Conservation (phyloP, 2,888 invertebrate genomes). For the Acanthoscelides obtectus region DNA sequence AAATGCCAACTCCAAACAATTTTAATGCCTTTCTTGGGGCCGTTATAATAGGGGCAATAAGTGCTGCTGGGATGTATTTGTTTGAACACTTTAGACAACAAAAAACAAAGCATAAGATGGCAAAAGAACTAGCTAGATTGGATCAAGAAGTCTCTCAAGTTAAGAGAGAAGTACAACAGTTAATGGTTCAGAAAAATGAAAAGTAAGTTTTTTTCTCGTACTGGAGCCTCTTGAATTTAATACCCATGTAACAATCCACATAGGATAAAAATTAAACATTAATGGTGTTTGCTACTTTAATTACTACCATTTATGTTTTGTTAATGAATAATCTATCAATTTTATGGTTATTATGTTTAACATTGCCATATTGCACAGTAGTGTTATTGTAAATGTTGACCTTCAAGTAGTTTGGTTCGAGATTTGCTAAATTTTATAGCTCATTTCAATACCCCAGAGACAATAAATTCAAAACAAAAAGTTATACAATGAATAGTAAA, state of each 20-base stretch:
- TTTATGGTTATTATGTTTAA: not conserved
- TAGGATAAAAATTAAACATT: not conserved
- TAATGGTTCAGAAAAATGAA: constrained; percentile 28
- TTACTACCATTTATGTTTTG: not conserved
- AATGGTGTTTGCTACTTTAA: not conserved
- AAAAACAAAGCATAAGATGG: constrained; percentile 37
- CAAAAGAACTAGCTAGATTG: constrained; percentile 39
- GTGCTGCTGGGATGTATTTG: constrained; percentile 42
- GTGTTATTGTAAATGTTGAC: not conserved
- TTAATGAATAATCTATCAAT: not conserved
- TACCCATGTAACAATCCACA: no score
- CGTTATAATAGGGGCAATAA: constrained; percentile 42
- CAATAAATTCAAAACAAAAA: no score
- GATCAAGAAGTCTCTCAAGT: constrained; percentile 37
- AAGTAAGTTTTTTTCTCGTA: constrained; percentile 13
- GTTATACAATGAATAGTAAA: no score
- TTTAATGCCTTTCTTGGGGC: constrained; percentile 38
- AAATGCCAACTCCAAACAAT: constrained; percentile 30
- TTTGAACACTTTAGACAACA: constrained; percentile 43
- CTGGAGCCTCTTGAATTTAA: constrained; percentile 4
- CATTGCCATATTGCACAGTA: no score
- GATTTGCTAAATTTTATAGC: not conserved
- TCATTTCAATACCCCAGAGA: no score
- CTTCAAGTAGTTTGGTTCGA: not conserved
- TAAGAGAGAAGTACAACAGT: constrained; percentile 36